Base-by-base conservation (phyloP, 2,888 invertebrate species). In the Phengaris alcon region DNA sequence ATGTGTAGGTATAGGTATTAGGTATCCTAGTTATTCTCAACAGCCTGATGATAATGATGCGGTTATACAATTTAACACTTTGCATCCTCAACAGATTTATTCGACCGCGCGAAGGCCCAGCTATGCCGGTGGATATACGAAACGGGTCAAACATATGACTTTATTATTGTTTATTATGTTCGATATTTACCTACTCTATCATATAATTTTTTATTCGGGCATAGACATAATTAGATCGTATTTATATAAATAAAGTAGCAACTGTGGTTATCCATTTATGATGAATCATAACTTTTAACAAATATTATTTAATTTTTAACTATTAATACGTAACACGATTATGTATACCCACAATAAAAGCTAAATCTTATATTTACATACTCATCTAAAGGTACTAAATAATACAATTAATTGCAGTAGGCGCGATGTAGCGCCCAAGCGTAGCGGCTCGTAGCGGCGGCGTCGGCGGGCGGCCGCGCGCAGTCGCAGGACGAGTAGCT, bases 401-500 rank as follows among this genome's bases (percentile, higher is more conserved):
- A 73, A 8, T 35, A 73, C 13, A 73, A 8, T 35, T 73, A 13
- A 54, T 4, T 35, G 2, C 44, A 35, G 73, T 51, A 51, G 51
- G 70, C 52, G 74, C 81, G 79, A 82, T 86, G 90, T 90, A 90
- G 91, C 91, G 87, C 85, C 88, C 87, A 86, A 87, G 82, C 89
- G 88, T 87, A 87, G 86, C 85, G 84, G 82, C 82, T 81, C 86
- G 88, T 87, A 88, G 88, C 87, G 84, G 82, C 84, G 82, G 84
- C 80, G 79, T 9, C 22, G 79, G 79, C 81, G 82, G 83, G 81
- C 84, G 84, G 83, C 83, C 81, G 80, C 82, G 82, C 81, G 76
- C 73, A 80, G 79, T 90, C 91, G 91, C 91, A 91, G 82, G 82
- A 81, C 82, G 81, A 84, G 83, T 84, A 86, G 88, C 92, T 88